These are phyloP conservation scores for Ictidomys tridecemlineatus DNA, from an alignment of 2,113 vertebrate species.

Conservation along the genomic window DNA sequence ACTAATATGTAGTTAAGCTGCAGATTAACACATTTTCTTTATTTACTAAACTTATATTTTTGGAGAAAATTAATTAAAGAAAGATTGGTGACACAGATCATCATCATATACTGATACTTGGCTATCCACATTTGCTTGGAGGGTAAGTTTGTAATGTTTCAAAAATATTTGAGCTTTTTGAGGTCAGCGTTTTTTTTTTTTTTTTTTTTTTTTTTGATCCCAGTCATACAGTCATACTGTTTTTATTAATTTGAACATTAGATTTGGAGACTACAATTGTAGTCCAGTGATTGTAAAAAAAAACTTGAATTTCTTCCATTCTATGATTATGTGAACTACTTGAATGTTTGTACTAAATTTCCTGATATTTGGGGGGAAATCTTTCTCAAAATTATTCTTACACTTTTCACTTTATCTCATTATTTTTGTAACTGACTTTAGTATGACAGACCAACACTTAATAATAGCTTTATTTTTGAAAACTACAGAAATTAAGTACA, in stretches of 20 bases:
- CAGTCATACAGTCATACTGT: not conserved
- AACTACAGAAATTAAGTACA: not conserved
- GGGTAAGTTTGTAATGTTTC: not conserved
- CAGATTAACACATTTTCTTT: not conserved
- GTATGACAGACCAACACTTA: not conserved
- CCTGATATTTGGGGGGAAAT: not conserved
- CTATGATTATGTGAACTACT: not conserved
- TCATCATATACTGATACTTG: not conserved
- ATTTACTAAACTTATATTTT: not conserved
- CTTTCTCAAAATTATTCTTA: not conserved
- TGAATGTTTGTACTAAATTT: not conserved
- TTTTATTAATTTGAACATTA: not conserved
- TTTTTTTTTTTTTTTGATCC: not conserved
- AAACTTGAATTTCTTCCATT: not conserved
- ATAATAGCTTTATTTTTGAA: not conserved
- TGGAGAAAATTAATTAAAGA: not conserved
- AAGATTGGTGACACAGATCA: not conserved
- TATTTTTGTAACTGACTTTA: not conserved
- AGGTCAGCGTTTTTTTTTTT: not conserved
- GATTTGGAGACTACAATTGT: not conserved
- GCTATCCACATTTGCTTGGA: not conserved
- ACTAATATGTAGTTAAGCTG: not conserved
- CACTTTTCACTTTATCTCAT: not conserved
- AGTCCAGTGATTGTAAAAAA: not conserved
- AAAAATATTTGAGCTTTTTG: not conserved